Percentiles rank a stretch among this genome's conserved stretches.
Evolutionary conservation across 2,797 vertebrate genomes (phyloP).

Genomic region (Rallus crepitans): DNA sequence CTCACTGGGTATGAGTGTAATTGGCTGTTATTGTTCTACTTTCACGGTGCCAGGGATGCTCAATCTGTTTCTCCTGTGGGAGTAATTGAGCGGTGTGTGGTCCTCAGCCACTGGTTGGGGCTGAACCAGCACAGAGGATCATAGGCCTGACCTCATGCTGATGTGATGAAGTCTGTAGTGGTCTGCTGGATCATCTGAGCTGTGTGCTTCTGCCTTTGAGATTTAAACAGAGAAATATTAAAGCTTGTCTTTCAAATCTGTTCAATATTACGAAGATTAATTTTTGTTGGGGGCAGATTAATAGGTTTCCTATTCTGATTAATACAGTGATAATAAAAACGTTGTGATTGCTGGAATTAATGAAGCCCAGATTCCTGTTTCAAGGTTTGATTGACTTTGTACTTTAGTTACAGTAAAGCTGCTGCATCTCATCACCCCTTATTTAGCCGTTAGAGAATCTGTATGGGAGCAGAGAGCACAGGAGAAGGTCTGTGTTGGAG

Average conservation of each 20-base stretch:
- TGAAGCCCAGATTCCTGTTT: constrained; percentile 58
- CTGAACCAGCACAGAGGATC: too few species aligned
- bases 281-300: constrained; percentile 71
- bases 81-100: too few species aligned
- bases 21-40: too few species aligned
- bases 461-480: not conserved
- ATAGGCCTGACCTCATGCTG: not conserved
- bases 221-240: constrained; percentile 42
- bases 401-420: constrained; percentile 6
- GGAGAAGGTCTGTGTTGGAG: not conserved
- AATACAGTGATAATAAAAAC: constrained; percentile 71
- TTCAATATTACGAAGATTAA: constrained; percentile 63
- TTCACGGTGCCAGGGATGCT: too few species aligned
- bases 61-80: too few species aligned
- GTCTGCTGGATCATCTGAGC: not conserved
- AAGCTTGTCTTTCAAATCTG: constrained; percentile 55
- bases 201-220: not conserved
- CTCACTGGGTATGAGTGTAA: too few species aligned
- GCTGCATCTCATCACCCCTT: constrained; percentile 22
- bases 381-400: constrained; percentile 63
- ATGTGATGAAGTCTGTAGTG: not conserved
- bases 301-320: constrained; percentile 72
- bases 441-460: not conserved
- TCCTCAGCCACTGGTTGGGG: too few species aligned
- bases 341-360: constrained; percentile 68